Evolutionary conservation across 1,140 invertebrate genomes (phyloP).

Genomic region (Caligus rogercresseyi): DNA sequence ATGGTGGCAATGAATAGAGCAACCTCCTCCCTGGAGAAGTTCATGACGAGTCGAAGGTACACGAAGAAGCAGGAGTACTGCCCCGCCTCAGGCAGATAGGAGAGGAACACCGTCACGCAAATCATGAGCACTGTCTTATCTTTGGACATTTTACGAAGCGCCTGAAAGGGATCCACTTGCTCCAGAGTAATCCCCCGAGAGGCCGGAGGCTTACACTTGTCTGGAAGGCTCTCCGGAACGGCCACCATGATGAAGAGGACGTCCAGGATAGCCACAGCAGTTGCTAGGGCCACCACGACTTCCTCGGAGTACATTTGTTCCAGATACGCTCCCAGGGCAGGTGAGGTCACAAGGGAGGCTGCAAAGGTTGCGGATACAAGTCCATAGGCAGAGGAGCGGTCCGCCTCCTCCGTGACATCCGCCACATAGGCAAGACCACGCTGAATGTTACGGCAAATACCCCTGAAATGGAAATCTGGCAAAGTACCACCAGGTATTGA

Average conservation of each 20-base stretch:
- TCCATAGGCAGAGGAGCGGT: slow-evolving; percentile 37
- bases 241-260: slow-evolving; percentile 95
- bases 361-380: slow-evolving; percentile 92
- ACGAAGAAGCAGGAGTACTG: slow-evolving; percentile 98
- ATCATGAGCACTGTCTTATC: slow-evolving; percentile 90
- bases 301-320: slow-evolving; percentile 75
- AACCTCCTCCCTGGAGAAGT: slow-evolving; percentile 81
- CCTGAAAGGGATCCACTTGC: slow-evolving; percentile 90
- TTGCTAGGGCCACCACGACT: slow-evolving; percentile 86
- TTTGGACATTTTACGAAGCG: slow-evolving; percentile 78
- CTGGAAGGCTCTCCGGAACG: slow-evolving; percentile 91
- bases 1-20: slow-evolving; percentile 94
- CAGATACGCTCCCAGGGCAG: slow-evolving; percentile 83
- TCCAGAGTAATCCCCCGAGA: slow-evolving; percentile 49
- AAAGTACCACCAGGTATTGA: slow-evolving; percentile 99
- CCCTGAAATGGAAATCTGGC: slow-evolving; percentile 94
- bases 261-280: slow-evolving; percentile 80
- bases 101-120: slow-evolving; percentile 90
- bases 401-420: slow-evolving; percentile 93
- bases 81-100: slow-evolving; percentile 79
- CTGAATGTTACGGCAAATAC: slow-evolving; percentile 97
- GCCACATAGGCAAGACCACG: slow-evolving; percentile 97
- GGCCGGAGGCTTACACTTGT: slow-evolving; percentile 62
- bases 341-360: slow-evolving; percentile 88
- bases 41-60: slow-evolving; percentile 91